Percentiles rank a stretch among this genome's conserved stretches.
Evolutionary conservation across 2,113 vertebrate species (phyloP).

Genomic region (Arizona elegans): DNA sequence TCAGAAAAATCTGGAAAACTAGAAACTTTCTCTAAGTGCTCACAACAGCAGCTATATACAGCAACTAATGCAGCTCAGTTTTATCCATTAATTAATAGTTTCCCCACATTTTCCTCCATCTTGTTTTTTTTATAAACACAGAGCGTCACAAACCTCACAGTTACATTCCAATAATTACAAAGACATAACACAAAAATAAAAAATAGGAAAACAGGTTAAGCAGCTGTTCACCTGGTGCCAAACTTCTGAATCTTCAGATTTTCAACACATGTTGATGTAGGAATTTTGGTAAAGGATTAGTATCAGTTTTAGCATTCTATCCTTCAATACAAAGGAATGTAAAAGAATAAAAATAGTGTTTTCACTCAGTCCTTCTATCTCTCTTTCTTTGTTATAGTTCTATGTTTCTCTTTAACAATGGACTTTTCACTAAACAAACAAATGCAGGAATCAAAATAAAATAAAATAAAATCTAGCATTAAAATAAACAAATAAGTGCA

Average conservation of each 20-base stretch:
- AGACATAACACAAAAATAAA: conserved; percentile 13
- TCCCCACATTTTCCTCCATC: conserved; percentile 19
- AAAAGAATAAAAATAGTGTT: not conserved
- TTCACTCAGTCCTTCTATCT: not conserved
- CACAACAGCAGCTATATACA: not conserved
- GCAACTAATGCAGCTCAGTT: not conserved
- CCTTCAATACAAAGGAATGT: conserved; percentile 49
- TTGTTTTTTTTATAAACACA: conserved; percentile 29
- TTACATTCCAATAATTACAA: not conserved
- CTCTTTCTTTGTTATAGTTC: not conserved
- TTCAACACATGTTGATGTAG: conserved; percentile 49
- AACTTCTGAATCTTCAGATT: conserved; percentile 35
- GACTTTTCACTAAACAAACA: not conserved
- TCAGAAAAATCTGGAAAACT: conserved; percentile 8
- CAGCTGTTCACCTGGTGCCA: conserved; percentile 18
- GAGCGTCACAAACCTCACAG: conserved; percentile 25
- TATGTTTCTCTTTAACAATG: not conserved
- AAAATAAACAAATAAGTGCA: not conserved
- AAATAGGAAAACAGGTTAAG: conserved; percentile 18
- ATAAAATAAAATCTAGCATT: not conserved
- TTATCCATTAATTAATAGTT: conserved; percentile 23
- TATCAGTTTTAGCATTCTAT: conserved; percentile 67
- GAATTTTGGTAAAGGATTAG: conserved; percentile 66
- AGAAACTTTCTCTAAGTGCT: not conserved
- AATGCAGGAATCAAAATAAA: not conserved